Percentiles rank a stretch among this genome's conserved stretches.
Conservation (phyloP, 2,888 invertebrate species). For the Leucophora obtusa region DNA sequence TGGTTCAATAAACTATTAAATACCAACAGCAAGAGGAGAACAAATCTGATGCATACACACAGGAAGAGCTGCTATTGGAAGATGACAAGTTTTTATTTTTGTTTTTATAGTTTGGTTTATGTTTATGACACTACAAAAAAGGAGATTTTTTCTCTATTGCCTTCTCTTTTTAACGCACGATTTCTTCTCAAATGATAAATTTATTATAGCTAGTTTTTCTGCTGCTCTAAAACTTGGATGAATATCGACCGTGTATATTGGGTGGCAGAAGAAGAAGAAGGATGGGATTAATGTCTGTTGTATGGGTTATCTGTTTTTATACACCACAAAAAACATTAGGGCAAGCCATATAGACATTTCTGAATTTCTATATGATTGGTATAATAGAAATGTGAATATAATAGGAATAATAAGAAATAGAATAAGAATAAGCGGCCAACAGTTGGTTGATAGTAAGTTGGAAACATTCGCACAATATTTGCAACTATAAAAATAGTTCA, state of each 20-base stretch:
- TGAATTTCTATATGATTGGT: no score
- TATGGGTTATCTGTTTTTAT: no score
- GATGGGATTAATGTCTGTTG: not conserved
- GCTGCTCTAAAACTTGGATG: constrained; percentile 34
- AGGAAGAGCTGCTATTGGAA: constrained; percentile 58
- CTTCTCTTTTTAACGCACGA: constrained; percentile 53
- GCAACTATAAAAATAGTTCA: no score
- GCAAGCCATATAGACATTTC: no score
- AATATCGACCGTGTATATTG: constrained; percentile 38
- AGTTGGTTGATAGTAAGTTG: no score
- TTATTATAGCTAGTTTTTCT: constrained; percentile 48
- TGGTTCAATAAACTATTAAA: constrained; percentile 40
- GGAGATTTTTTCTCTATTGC: constrained; percentile 45
- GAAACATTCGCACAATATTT: no score
- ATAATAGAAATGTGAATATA: no score
- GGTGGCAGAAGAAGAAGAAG: not conserved
- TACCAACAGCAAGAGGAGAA: constrained; percentile 1
- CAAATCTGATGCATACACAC: constrained; percentile 52
- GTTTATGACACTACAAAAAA: constrained; percentile 21
- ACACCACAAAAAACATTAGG: no score
- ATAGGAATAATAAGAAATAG: no score
- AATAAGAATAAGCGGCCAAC: no score
- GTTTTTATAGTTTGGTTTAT: constrained; percentile 23
- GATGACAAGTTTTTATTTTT: constrained; percentile 62
- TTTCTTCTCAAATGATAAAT: constrained; percentile 52